phyloP scores from a whole-genome alignment of 1,140 invertebrate species.

The Drosophila sechellia region DNA sequence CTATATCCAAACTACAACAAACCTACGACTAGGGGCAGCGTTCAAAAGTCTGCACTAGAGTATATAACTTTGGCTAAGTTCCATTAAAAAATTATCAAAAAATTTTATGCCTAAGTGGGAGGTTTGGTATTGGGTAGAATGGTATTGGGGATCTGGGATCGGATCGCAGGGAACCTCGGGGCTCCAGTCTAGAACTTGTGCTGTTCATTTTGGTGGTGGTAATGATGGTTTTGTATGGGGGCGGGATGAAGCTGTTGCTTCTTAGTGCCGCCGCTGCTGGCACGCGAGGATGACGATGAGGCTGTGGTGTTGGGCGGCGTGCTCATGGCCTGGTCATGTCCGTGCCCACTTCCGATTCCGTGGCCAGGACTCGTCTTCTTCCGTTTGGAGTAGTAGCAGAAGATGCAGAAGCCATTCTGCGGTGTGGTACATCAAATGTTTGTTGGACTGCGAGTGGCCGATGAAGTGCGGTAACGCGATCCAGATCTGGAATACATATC shows the following conservation, averaged over 20 bases:
- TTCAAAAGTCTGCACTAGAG: slow-evolving; percentile 35
- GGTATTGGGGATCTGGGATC: not conserved
- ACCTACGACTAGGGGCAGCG: slow-evolving; percentile 43
- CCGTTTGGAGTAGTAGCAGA: slow-evolving; percentile 80
- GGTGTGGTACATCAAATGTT: slow-evolving; percentile 84
- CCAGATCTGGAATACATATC: slow-evolving; percentile 57
- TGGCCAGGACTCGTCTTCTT: slow-evolving; percentile 42
- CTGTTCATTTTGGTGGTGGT: slow-evolving; percentile 20
- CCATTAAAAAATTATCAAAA: slow-evolving; percentile 68
- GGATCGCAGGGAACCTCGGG: not conserved
- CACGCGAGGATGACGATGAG: slow-evolving; percentile 69
- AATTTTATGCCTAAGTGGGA: slow-evolving; percentile 37
- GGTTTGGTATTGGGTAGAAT: not conserved
- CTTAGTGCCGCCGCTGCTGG: slow-evolving; percentile 56
- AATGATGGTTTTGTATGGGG: slow-evolving; percentile 10
- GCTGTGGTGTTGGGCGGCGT: slow-evolving; percentile 64
- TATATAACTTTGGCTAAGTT: slow-evolving; percentile 60
- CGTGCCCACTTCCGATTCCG: not conserved
- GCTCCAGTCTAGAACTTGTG: slow-evolving; percentile 46
- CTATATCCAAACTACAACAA: slow-evolving; percentile 38
- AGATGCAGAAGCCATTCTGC: slow-evolving; percentile 84
- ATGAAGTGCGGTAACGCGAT: slow-evolving; percentile 77
- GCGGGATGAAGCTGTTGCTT: slow-evolving; percentile 35
- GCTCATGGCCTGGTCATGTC: slow-evolving; percentile 21
- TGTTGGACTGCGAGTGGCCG: slow-evolving; percentile 79